Percentiles rank a stretch among this genome's conserved stretches.
Conservation (phyloP, 2,888 invertebrate species). For the Agrochola lychnidis region DNA sequence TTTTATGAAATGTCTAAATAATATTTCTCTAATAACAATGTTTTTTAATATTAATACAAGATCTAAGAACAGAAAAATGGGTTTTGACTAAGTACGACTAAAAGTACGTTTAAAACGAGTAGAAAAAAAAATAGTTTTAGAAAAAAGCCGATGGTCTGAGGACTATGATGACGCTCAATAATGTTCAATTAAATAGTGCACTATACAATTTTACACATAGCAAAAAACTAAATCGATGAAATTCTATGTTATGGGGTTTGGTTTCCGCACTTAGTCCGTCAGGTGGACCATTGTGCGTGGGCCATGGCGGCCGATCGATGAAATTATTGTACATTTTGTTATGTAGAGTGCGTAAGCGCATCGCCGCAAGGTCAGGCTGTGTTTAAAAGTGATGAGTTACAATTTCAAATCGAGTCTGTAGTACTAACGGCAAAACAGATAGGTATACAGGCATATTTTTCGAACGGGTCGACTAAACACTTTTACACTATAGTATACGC, state of each 20-base stretch:
- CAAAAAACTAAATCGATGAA: neutral
- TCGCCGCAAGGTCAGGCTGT: neutral
- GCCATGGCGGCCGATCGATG: no score
- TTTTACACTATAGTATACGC: neutral
- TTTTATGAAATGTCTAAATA: slow-evolving; percentile 22
- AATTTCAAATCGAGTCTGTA: neutral
- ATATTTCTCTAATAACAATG: neutral
- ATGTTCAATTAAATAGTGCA: neutral
- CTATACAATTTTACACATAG: neutral
- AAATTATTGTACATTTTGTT: slow-evolving; percentile 10
- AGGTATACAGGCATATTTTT: neutral
- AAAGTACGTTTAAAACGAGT: neutral
- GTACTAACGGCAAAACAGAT: slow-evolving; percentile 16
- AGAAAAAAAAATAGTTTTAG: neutral
- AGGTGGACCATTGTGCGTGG: no score
- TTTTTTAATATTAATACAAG: neutral
- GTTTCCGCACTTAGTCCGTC: no score
- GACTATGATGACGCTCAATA: slow-evolving; percentile 19
- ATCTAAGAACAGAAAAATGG: neutral
- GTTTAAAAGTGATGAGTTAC: slow-evolving; percentile 6
- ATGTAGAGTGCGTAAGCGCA: neutral
- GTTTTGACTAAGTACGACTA: neutral
- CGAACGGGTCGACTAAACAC: neutral
- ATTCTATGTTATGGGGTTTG: no score
- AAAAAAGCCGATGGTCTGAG: neutral